Evolutionary conservation across 1,140 invertebrate species (phyloP).

Genomic region (Rhagoletis zephyria): DNA sequence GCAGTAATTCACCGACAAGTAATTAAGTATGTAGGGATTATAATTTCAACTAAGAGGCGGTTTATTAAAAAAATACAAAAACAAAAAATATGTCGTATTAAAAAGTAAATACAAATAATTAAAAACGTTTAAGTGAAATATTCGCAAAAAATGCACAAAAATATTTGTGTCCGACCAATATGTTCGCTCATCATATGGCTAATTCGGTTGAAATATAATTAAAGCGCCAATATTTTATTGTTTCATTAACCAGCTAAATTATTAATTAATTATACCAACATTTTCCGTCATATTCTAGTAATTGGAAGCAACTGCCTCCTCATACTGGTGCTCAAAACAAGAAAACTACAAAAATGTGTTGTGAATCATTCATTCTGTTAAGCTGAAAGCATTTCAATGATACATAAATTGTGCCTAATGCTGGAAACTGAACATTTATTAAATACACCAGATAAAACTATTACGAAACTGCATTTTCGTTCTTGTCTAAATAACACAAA

Average conservation of each 20-base stretch:
- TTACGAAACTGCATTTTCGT: too few species aligned
- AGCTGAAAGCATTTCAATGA: too few species aligned
- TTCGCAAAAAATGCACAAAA: background rate
- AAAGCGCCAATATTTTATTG: conserved; percentile 28
- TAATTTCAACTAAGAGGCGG: background rate
- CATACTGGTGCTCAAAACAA: too few species aligned
- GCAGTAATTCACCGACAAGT: background rate
- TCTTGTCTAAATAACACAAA: too few species aligned
- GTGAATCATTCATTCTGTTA: too few species aligned
- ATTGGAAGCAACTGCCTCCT: background rate
- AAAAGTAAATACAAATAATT: background rate
- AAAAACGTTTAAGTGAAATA: background rate
- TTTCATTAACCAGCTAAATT: conserved; percentile 47
- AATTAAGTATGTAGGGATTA: conserved; percentile 17
- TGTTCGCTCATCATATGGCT: background rate
- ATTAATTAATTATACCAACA: conserved; percentile 2
- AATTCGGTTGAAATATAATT: background rate
- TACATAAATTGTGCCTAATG: too few species aligned
- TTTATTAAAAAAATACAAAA: background rate
- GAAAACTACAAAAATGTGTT: too few species aligned
- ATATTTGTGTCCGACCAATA: background rate
- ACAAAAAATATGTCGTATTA: background rate
- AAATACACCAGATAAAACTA: too few species aligned
- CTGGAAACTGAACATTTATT: too few species aligned
- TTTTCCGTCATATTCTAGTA: background rate